A percentile compares a stretch with the other conserved stretches of the same genome.
phyloP scores from a whole-genome alignment of 2,113 vertebrate species.

The Sphyrna mokarran region DNA sequence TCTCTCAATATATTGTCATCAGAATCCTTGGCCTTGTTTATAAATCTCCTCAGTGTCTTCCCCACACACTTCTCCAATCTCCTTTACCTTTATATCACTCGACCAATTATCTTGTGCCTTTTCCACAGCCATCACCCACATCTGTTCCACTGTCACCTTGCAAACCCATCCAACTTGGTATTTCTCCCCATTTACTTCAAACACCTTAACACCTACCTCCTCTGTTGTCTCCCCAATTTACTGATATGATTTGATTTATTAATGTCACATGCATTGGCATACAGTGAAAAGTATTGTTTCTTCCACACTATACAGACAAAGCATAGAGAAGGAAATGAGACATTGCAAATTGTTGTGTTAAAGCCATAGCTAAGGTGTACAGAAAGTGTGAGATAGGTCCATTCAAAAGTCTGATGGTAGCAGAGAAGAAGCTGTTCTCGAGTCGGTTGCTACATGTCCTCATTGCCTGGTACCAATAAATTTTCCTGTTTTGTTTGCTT shows the following conservation, averaged over 20 bases:
- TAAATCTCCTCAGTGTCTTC: not conserved
- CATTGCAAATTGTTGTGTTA: too few relatives aligned
- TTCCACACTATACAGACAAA: too few relatives aligned
- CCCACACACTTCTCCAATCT: not conserved
- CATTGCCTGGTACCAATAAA: not conserved
- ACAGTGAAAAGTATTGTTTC: too few relatives aligned
- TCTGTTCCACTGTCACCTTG: not conserved
- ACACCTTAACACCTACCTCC: not conserved
- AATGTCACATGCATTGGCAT: too few relatives aligned
- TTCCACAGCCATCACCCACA: not conserved
- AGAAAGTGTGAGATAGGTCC: too few relatives aligned
- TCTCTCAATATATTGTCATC: not conserved
- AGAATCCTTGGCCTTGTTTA: not conserved
- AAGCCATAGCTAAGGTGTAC: too few relatives aligned
- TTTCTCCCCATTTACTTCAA: not conserved
- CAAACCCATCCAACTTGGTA: not conserved
- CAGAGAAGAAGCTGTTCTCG: too few relatives aligned
- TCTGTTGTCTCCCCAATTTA: not conserved
- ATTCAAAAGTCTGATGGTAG: too few relatives aligned
- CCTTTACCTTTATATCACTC: not conserved
- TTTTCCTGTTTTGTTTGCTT: not conserved
- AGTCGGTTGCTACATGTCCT: too few relatives aligned
- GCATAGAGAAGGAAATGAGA: too few relatives aligned
- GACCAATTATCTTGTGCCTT: not conserved
- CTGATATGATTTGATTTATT: too few relatives aligned